phyloP scores from a whole-genome alignment of 1,140 invertebrate genomes.

The Littorina saxatilis region DNA sequence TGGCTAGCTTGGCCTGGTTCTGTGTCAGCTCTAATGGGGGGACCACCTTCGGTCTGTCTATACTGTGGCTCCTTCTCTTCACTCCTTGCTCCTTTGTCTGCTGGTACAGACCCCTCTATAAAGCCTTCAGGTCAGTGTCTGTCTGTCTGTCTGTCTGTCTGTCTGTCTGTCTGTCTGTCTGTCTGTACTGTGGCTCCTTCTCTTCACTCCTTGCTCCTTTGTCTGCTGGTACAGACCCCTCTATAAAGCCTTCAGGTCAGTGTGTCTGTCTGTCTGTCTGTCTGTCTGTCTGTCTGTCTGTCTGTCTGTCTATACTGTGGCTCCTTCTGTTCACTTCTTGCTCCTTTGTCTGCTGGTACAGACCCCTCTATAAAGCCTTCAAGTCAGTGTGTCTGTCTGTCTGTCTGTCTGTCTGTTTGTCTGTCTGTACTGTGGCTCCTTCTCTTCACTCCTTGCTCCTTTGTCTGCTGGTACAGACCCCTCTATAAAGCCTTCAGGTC shows the following conservation, averaged over 20 bases:
- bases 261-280: not conserved
- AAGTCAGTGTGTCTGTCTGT: no score
- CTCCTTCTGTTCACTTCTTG: no score
- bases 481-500: conserved; percentile 91
- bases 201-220: conserved; percentile 98
- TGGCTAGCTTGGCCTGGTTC: conserved; percentile 82
- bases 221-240: conserved; percentile 96
- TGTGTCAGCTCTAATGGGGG: conserved; percentile 76
- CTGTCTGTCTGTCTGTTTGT: no score
- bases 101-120: conserved; percentile 94
- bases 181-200: conserved; percentile 90
- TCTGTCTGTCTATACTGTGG: no score
- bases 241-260: conserved; percentile 90
- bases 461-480: conserved; percentile 96
- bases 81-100: conserved; percentile 98
- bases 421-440: conserved; percentile 92
- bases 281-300: no score
- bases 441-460: conserved; percentile 97
- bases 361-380: no score
- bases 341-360: no score
- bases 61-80: conserved; percentile 94
- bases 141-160: not conserved
- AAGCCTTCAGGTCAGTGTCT: conserved; percentile 85
- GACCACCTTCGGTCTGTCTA: conserved; percentile 90
- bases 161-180: conserved; percentile 84